phyloP scores from a whole-genome alignment of 2,888 invertebrate genomes.

The Epirrita christyi region DNA sequence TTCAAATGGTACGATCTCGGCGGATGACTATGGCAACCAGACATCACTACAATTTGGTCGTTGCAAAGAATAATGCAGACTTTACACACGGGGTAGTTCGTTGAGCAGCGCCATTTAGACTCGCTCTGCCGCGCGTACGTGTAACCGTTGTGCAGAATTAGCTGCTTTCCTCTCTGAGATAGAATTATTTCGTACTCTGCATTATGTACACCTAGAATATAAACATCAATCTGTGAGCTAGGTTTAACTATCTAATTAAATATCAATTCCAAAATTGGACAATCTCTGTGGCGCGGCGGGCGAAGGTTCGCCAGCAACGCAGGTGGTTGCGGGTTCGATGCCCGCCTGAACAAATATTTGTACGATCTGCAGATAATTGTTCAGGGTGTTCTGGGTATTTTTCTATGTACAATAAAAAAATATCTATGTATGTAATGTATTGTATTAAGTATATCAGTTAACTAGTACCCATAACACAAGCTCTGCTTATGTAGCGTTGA shows the following conservation, averaged over 20 bases:
- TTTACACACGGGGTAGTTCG: slow-evolving; percentile 11
- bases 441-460: too few species aligned
- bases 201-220: not conserved
- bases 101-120: slow-evolving; percentile 23
- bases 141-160: slow-evolving; percentile 21
- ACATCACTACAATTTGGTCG: not conserved
- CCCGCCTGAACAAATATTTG: too few species aligned
- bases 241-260: not conserved
- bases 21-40: slow-evolving; percentile 12
- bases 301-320: too few species aligned
- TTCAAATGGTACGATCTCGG: not conserved
- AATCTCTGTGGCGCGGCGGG: too few species aligned
- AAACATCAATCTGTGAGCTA: not conserved
- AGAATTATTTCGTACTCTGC: slow-evolving; percentile 7
- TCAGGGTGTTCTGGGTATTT: too few species aligned
- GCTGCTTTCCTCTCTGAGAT: slow-evolving; percentile 16
- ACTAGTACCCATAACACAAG: too few species aligned
- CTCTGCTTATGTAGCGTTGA: too few species aligned
- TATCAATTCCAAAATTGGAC: not conserved
- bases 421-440: too few species aligned
- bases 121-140: slow-evolving; percentile 10
- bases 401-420: too few species aligned
- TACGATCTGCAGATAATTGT: too few species aligned
- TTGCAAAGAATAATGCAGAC: slow-evolving; percentile 7
- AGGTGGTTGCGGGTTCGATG: too few species aligned